Evolutionary conservation across 2,113 vertebrate genomes (phyloP).

Genomic region (Erythrocebus patas): DNA sequence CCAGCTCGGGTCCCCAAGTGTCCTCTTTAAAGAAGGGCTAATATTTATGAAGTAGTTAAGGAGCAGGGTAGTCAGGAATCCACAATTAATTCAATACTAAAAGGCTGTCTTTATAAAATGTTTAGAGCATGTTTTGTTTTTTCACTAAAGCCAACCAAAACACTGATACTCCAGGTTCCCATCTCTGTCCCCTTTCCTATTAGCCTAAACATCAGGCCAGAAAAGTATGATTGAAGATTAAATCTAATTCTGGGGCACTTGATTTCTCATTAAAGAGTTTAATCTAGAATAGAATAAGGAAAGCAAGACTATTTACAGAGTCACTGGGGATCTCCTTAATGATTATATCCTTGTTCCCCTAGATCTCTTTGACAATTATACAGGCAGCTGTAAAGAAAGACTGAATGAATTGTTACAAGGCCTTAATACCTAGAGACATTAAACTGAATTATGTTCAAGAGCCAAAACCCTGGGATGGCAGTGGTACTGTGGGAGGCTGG

Average conservation of each 20-base stretch:
- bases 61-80: background rate
- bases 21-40: background rate
- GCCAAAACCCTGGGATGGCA: conserved; percentile 1
- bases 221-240: conserved; percentile 29
- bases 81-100: background rate
- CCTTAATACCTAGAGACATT: conserved; percentile 62
- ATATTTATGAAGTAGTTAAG: conserved; percentile 13
- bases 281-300: conserved; percentile 31
- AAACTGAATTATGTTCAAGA: conserved; percentile 67
- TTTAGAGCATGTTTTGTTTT: background rate
- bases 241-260: conserved; percentile 33
- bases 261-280: conserved; percentile 29
- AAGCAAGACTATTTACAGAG: conserved; percentile 55
- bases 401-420: conserved; percentile 59
- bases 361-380: conserved; percentile 73
- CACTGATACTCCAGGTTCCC: background rate
- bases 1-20: background rate
- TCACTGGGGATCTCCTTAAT: conserved; percentile 56
- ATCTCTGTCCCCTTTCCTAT: background rate
- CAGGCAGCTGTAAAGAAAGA: conserved; percentile 66
- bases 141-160: conserved; percentile 25
- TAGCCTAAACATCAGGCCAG: conserved; percentile 4
- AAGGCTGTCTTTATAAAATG: background rate
- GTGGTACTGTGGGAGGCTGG: background rate
- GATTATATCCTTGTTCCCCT: conserved; percentile 44